phyloP scores from a whole-genome alignment of 2,888 invertebrate species.

The Synanthedon myopaeformis region DNA sequence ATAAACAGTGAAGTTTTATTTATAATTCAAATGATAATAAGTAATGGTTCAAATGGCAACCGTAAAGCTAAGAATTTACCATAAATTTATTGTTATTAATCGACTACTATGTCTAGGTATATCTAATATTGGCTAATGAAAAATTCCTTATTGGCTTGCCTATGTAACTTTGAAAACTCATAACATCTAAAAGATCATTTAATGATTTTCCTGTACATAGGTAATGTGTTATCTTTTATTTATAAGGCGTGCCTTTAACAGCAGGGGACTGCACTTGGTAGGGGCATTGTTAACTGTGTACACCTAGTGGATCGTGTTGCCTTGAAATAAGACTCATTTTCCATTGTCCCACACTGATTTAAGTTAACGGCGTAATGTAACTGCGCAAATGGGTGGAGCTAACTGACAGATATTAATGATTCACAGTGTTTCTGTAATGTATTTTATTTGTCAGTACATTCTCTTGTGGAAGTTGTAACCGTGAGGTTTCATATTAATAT shows the following conservation, averaged over 20 bases:
- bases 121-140: too few relatives aligned
- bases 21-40: too few relatives aligned
- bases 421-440: slow-evolving; percentile 13
- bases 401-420: slow-evolving; percentile 58
- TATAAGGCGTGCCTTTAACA: neutral
- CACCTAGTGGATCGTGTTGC: neutral
- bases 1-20: too few relatives aligned
- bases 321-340: slow-evolving; percentile 16
- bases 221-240: slow-evolving; percentile 9
- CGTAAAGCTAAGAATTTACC: too few relatives aligned
- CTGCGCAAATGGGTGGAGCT: slow-evolving; percentile 52
- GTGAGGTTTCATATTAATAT: too few relatives aligned
- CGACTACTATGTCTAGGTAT: too few relatives aligned
- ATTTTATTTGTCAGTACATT: neutral
- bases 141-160: too few relatives aligned
- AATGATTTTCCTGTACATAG: neutral
- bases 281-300: neutral
- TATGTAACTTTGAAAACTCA: too few relatives aligned
- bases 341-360: slow-evolving; percentile 3
- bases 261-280: neutral
- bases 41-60: too few relatives aligned
- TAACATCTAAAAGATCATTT: too few relatives aligned
- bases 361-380: slow-evolving; percentile 27
- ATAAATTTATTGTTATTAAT: too few relatives aligned
- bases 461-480: neutral